A percentile compares a stretch with the other conserved stretches of the same genome.
phyloP scores from a whole-genome alignment of 2,113 vertebrate genomes.

The Paramisgurnus dabryanus region DNA sequence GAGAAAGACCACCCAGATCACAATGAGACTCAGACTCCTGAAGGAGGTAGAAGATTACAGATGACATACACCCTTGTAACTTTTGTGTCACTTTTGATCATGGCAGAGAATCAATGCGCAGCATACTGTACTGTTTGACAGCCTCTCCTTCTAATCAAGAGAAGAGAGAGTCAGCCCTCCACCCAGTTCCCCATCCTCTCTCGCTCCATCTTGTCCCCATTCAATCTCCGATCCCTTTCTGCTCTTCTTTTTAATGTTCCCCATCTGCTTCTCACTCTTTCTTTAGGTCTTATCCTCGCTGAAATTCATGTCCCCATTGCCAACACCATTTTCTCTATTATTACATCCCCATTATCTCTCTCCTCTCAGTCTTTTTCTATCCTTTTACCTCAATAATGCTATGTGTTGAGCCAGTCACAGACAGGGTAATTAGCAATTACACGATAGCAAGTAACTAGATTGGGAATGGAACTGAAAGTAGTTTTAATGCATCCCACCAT shows the following conservation, averaged over 20 bases:
- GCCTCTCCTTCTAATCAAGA: constrained; percentile 48
- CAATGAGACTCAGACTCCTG: constrained; percentile 34
- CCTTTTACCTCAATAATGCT: constrained; percentile 5
- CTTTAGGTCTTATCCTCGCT: constrained; percentile 5
- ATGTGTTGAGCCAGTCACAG: constrained; percentile 24
- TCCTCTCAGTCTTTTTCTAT: constrained; percentile 13
- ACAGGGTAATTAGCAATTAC: constrained; percentile 24
- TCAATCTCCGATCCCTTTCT: constrained; percentile 30
- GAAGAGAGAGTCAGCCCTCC: constrained; percentile 26
- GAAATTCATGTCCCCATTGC: constrained; percentile 16
- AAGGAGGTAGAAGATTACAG: constrained; percentile 46
- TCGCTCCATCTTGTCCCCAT: constrained; percentile 30
- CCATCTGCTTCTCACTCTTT: constrained; percentile 19
- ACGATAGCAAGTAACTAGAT: background rate
- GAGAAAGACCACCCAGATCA: constrained; percentile 51
- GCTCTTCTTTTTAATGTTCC: constrained; percentile 9
- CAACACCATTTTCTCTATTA: constrained; percentile 5
- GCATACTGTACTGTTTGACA: constrained; percentile 18
- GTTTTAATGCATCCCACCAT: constrained; percentile 15
- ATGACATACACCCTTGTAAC: constrained; percentile 39
- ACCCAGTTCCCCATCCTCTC: constrained; percentile 12
- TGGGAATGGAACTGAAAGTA: background rate
- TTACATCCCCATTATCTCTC: constrained; percentile 19
- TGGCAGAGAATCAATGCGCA: constrained; percentile 45
- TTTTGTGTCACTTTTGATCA: constrained; percentile 57